A percentile compares a stretch with the other conserved stretches of the same genome.
Conservation (phyloP, 2,888 invertebrate genomes). For the Disparrhopalites patrizii region DNA sequence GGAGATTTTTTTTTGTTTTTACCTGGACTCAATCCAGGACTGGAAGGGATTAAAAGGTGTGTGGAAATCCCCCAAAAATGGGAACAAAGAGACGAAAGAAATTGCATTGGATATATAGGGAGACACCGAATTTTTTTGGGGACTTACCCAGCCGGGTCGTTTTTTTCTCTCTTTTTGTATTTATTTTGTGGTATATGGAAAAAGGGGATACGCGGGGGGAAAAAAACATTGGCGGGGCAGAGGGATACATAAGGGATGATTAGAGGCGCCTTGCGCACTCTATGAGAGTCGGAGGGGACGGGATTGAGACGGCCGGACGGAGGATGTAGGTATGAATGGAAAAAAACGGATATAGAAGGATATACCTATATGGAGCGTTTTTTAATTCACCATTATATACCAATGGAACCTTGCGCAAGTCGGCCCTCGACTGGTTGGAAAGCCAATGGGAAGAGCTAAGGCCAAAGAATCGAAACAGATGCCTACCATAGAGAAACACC, state of each 20-base stretch:
- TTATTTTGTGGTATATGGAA: neutral
- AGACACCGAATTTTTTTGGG: too few relatives aligned
- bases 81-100: too few relatives aligned
- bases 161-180: too few relatives aligned
- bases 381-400: too few relatives aligned
- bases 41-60: too few relatives aligned
- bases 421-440: neutral
- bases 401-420: conserved; percentile 9
- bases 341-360: neutral
- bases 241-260: neutral
- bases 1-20: too few relatives aligned
- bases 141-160: too few relatives aligned
- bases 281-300: neutral
- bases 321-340: neutral
- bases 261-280: neutral
- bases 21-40: too few relatives aligned
- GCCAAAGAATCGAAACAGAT: conserved; percentile 9
- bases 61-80: too few relatives aligned
- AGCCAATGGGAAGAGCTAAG: conserved; percentile 6
- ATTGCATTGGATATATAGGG: too few relatives aligned
- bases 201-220: neutral
- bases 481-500: too few relatives aligned
- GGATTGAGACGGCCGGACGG: neutral
- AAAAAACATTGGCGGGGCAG: neutral
- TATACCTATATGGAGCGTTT: neutral